Percentiles rank a stretch among this genome's conserved stretches.
phyloP scores from a whole-genome alignment of 2,797 vertebrate species.

The Pristis pectinata region DNA sequence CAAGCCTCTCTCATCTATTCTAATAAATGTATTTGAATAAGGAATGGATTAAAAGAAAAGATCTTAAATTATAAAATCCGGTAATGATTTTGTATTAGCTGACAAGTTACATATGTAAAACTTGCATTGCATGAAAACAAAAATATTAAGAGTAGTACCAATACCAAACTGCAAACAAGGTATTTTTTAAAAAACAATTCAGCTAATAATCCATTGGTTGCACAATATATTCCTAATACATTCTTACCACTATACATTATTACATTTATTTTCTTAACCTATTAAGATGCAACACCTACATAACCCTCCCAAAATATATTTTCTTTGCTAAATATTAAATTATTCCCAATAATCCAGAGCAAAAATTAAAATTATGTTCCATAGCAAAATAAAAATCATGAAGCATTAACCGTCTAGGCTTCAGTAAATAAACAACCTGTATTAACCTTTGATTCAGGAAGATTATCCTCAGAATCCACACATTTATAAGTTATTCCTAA shows the following conservation, averaged over 20 bases:
- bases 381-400: neutral
- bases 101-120: neutral
- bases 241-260: neutral
- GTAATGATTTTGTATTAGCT: neutral
- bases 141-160: neutral
- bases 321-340: neutral
- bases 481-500: neutral
- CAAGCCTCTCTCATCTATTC: neutral
- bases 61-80: neutral
- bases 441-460: neutral
- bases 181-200: neutral
- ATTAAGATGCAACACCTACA: neutral
- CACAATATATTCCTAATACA: neutral
- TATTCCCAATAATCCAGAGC: neutral
- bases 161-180: neutral
- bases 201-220: neutral
- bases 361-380: neutral
- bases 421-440: neutral
- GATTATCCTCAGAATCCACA: neutral
- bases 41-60: neutral
- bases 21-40: neutral
- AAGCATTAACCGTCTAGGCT: neutral
- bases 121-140: neutral
- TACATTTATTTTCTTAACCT: neutral
- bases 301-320: neutral